Evolutionary conservation across 92 coral and sea anemone genomes (phyloP).

Genomic region (Porites rus): DNA sequence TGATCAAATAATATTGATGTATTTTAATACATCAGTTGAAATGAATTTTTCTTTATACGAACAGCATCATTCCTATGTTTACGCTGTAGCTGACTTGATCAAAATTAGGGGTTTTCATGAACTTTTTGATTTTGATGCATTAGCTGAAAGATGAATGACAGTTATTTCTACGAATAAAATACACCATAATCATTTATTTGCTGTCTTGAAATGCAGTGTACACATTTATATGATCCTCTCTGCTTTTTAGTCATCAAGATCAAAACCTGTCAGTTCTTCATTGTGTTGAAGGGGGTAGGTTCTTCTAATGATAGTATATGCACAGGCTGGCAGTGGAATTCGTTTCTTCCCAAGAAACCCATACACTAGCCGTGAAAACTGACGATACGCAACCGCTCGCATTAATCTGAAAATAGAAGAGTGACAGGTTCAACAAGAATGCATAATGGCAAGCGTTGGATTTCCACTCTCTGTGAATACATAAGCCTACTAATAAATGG

Average conservation of each 20-base stretch:
- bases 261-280: conserved; percentile 10
- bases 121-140: neutral
- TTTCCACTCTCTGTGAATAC: neutral
- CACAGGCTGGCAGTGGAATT: conserved; percentile 9
- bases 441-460: neutral
- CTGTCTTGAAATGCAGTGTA: neutral
- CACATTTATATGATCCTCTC: conserved; percentile 5
- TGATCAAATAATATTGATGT: conserved; percentile 9
- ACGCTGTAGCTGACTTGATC: neutral
- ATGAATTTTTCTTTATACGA: neutral
- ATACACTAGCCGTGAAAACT: conserved; percentile 5
- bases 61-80: neutral
- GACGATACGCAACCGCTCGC: conserved; percentile 7
- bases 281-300: neutral
- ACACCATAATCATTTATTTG: neutral
- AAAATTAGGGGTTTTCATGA: conserved; percentile 4
- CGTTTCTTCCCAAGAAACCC: conserved; percentile 22
- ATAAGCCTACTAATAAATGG: neutral
- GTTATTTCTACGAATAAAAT: neutral
- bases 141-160: conserved; percentile 1
- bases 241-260: neutral
- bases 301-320: neutral
- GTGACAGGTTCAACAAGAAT: neutral
- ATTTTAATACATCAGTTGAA: neutral
- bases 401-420: conserved; percentile 5